phyloP scores from a whole-genome alignment of 2,888 invertebrate species.

The Cyaniris semiargus region DNA sequence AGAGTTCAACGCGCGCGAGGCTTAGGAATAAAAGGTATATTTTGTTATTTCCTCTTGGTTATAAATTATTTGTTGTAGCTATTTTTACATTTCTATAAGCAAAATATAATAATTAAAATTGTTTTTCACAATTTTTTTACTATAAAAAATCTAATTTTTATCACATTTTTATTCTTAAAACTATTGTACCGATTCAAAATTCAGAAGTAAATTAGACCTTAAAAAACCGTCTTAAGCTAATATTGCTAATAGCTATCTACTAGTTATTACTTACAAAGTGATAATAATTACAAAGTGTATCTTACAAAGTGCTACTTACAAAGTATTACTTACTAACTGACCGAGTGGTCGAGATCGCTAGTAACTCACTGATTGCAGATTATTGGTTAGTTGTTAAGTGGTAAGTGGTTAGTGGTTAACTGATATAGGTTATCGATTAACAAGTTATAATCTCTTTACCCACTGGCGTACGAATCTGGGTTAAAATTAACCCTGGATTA shows the following conservation, averaged over 20 bases:
- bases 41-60: no score
- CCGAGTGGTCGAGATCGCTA: not conserved
- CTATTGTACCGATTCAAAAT: no score
- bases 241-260: not conserved
- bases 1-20: not conserved
- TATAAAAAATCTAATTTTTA: no score
- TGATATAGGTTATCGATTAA: not conserved
- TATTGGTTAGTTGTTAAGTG: constrained; percentile 1
- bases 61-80: no score
- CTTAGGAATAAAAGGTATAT: not conserved
- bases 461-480: not conserved
- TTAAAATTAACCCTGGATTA: not conserved
- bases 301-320: not conserved
- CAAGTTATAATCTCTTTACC: not conserved
- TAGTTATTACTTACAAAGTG: not conserved
- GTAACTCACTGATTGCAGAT: not conserved
- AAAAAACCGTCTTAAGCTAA: no score
- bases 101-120: no score
- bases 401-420: not conserved
- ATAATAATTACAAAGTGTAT: not conserved
- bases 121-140: no score
- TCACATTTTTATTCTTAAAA: no score
- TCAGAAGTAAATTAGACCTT: no score
- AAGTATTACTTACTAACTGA: constrained; percentile 5
- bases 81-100: no score